Percentiles rank a stretch among this genome's conserved stretches.
These are phyloP conservation scores for Helicoverpa armigera DNA, from an alignment of 1,140 invertebrate genomes.

Conservation along the genomic window DNA sequence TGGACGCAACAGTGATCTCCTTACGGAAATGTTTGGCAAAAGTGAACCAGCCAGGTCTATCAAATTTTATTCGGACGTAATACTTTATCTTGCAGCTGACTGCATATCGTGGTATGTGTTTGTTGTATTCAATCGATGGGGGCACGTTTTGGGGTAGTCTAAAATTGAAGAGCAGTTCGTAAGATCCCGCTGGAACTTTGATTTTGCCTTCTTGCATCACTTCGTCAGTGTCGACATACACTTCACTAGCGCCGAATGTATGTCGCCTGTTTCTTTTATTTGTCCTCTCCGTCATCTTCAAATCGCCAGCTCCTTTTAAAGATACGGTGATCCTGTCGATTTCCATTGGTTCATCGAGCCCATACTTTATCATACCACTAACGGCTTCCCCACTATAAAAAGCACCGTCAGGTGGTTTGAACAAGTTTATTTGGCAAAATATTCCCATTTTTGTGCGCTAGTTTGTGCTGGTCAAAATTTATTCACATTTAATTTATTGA, in stretches of 20 bases:
- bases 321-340: constrained; percentile 59
- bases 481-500: background rate
- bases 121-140: constrained; percentile 50
- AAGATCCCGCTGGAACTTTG: constrained; percentile 51
- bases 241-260: constrained; percentile 13
- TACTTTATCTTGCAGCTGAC: constrained; percentile 59
- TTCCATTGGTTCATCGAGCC: constrained; percentile 53
- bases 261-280: constrained; percentile 24
- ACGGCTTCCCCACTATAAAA: constrained; percentile 59
- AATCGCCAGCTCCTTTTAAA: constrained; percentile 59
- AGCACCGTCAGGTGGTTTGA: constrained; percentile 53
- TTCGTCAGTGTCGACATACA: constrained; percentile 42
- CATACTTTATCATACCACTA: constrained; percentile 61
- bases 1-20: constrained; percentile 58
- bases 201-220: constrained; percentile 19
- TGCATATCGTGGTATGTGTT: constrained; percentile 21
- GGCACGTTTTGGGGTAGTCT: constrained; percentile 61
- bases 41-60: constrained; percentile 56
- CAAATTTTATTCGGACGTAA: constrained; percentile 60
- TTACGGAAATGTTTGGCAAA: constrained; percentile 58
- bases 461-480: background rate
- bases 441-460: constrained; percentile 8
- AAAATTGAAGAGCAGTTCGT: constrained; percentile 59
- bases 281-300: constrained; percentile 45
- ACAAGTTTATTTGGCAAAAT: constrained; percentile 22